A percentile compares a stretch with the other conserved stretches of the same genome.
These are phyloP conservation scores for Tiphia femorata DNA, from an alignment of 2,888 invertebrate species.

Conservation along the genomic window DNA sequence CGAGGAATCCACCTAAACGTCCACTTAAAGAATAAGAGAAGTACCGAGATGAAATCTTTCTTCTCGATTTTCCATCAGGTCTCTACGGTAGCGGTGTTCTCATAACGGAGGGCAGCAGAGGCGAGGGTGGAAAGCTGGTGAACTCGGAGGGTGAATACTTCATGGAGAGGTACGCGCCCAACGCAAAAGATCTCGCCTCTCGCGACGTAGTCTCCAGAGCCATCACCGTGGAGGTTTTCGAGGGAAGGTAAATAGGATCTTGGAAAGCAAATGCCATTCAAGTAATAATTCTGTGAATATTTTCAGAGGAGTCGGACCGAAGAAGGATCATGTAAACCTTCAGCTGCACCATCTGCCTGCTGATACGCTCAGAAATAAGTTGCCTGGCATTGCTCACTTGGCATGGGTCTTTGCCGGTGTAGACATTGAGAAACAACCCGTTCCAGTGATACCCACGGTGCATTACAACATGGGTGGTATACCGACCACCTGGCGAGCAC, in stretches of 20 bases:
- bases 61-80: constrained; percentile 69
- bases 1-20: not conserved
- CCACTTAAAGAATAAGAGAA: no score
- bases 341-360: constrained; percentile 95
- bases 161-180: constrained; percentile 98
- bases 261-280: no score
- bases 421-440: constrained; percentile 95
- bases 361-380: constrained; percentile 83
- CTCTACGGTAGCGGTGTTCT: constrained; percentile 98
- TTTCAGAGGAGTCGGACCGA: constrained; percentile 89
- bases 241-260: constrained; percentile 74
- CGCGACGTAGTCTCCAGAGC: constrained; percentile 97
- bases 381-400: constrained; percentile 97
- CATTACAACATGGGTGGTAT: constrained; percentile 99
- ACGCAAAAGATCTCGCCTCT: constrained; percentile 97
- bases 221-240: constrained; percentile 96
- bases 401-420: constrained; percentile 99
- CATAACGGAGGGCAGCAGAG: constrained; percentile 96
- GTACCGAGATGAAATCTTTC: no score
- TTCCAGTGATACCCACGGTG: constrained; percentile 97
- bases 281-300: not conserved
- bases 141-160: constrained; percentile 97
- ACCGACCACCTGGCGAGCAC: constrained; percentile 96
- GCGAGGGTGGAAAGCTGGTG: constrained; percentile 95
- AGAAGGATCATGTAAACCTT: constrained; percentile 93